Base-by-base conservation (phyloP, 2,797 vertebrate species). In the Brachymystax lenok region DNA sequence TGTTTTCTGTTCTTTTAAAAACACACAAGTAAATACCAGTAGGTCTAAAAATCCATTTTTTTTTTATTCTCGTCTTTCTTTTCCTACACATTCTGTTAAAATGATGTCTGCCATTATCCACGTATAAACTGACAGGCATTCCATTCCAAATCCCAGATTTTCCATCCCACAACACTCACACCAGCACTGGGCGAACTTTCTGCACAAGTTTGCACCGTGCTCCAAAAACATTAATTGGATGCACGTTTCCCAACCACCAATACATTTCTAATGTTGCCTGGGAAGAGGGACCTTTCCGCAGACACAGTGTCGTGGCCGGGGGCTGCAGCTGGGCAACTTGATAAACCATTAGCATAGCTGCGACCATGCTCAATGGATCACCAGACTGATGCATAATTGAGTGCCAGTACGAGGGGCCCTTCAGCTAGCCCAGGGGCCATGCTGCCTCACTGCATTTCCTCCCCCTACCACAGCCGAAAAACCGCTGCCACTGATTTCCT, bases 351-450 rank as follows among this genome's bases (percentile, higher is more conserved):
- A 68, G 30, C 66, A 30, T 68, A 33, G 66, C 66, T 19, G 13
- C 30, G 4, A 30, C 66, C 30, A 17, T 19, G 28, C 21, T 70
- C 69, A 70, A 17, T 50, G 69, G 40, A 70, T 50, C 69, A 70
- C 40, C 69, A 50, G 46, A 50, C 69, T 70, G 69, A 70, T 70
- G 69, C 69, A 70, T 70, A 70, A 70, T 70, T 70, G 35, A 70
- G 69, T 51, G 21, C 35, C 21, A 50, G 69, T 70, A 17, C 1
- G n/a, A 50, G 21, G 40, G 69, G 12, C 69, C 69, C 69, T 40
- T 50, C 35, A 70, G 69, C 69, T 50, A 27, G 69, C 35, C 69
- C 69, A 70, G 69, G 40, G 69, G 69, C 69, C n/a, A 5, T 27
- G 19, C 69, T 51, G 40, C 69, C 69, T 70, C 35, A 5, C 35